A percentile compares a stretch with the other conserved stretches of the same genome.
phyloP scores from a whole-genome alignment of 2,797 vertebrate species.

The Kryptopterus vitreolus region DNA sequence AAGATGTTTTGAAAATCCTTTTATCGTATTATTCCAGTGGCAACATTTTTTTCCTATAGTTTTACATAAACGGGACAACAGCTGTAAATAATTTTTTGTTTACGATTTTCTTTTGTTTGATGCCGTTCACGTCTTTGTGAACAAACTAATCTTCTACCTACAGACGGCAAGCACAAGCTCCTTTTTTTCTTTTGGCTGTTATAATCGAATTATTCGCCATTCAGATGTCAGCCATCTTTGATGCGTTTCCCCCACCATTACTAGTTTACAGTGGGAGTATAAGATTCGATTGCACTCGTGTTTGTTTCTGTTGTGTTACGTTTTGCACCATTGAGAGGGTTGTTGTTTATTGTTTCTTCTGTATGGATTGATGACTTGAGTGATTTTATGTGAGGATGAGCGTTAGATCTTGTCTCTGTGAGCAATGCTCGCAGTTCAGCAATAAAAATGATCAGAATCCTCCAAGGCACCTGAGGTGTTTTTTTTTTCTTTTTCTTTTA shows the following conservation, averaged over 20 bases:
- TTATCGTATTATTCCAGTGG: not conserved
- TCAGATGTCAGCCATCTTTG: slow-evolving; percentile 26
- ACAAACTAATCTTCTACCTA: slow-evolving; percentile 11
- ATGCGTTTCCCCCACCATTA: slow-evolving; percentile 13
- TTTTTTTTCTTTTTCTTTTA: slow-evolving; percentile 12
- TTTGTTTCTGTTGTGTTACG: slow-evolving; percentile 32
- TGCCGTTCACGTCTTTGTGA: not conserved
- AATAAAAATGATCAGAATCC: slow-evolving; percentile 68
- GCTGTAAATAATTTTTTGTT: slow-evolving; percentile 12
- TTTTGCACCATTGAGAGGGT: slow-evolving; percentile 42
- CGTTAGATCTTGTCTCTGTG: slow-evolving; percentile 59
- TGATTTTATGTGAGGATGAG: slow-evolving; percentile 38
- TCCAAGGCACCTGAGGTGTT: slow-evolving; percentile 6
- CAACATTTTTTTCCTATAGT: not conserved
- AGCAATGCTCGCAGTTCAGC: slow-evolving; percentile 61
- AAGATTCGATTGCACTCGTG: slow-evolving; percentile 46
- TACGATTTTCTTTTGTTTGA: not conserved
- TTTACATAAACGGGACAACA: not conserved
- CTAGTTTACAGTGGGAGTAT: slow-evolving; percentile 26
- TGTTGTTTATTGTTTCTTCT: slow-evolving; percentile 52
- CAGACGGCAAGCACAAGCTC: not conserved
- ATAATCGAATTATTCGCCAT: slow-evolving; percentile 23
- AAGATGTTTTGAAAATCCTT: not conserved
- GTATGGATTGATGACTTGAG: slow-evolving; percentile 40
- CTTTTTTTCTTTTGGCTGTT: slow-evolving; percentile 1